Base-by-base conservation (phyloP, 2,113 vertebrate genomes). In the Seriola rivoliana region DNA sequence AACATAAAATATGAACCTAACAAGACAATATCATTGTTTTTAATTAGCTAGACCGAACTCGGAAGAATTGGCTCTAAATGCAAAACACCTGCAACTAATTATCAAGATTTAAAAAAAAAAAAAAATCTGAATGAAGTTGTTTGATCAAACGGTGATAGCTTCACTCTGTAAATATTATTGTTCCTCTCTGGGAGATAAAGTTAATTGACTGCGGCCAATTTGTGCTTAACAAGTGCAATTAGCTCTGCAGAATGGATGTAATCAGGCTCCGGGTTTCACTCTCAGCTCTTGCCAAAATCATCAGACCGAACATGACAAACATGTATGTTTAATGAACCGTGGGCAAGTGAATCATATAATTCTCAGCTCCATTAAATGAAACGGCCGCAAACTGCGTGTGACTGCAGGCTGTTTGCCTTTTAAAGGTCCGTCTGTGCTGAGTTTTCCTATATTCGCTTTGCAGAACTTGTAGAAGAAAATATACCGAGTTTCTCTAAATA, bases 201-300 rank as follows among this genome's bases (percentile, higher is more conserved):
- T 19, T 80, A 86, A 90, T 88, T 84, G 75, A 59, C 82, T 81
- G 75, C 81, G 32, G 75, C 38, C 36, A 88, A 84, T 91, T 91
- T 81, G 50, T 62, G 70, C 46, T 54, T 54, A 90, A 90, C 81
- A 88, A 90, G 88, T 63, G 81, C 80, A 91, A 93, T 92, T 92
- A 90, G 44, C 59, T 25, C 6, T 40, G 66, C 40, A 5, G 68
- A 63, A 40, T 62, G 55, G 71, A 36, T 21, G 71, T 66, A 68
- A 88, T 92, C 77, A 86, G 60, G 46, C 75, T 40, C 21, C 48
- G 32, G 54, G 70, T 85, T 67, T 70, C 29, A 9, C 82, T 89
- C 65, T 86, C 40, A 16, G 76, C 71, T 84, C 23, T 40, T 48
- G 91, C 89, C 92, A 93, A 90, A 91, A 60, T 72, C 85, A 92